These are phyloP conservation scores for Netelia fuscicornis DNA, from an alignment of 2,888 invertebrate species.

Conservation along the genomic window DNA sequence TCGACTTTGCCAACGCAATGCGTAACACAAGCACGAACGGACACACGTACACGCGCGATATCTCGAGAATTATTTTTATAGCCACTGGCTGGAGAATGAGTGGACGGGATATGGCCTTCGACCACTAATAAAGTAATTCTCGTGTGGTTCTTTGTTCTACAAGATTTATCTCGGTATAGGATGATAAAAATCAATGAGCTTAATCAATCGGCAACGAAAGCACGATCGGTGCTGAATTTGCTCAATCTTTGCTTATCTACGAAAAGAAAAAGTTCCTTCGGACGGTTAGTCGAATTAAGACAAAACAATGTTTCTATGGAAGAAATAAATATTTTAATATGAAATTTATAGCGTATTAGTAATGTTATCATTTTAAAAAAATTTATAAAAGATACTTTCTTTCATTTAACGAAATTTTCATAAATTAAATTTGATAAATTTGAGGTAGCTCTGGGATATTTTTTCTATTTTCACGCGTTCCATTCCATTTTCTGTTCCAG, in stretches of 20 bases:
- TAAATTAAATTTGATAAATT: too few relatives aligned
- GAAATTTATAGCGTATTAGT: not conserved
- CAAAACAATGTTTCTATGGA: not conserved
- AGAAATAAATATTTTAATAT: not conserved
- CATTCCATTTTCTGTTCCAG: too few relatives aligned
- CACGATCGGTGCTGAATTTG: slow-evolving; percentile 44
- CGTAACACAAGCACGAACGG: slow-evolving; percentile 5
- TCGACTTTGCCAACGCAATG: slow-evolving; percentile 41
- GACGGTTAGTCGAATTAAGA: not conserved
- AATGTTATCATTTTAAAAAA: not conserved
- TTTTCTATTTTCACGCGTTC: too few relatives aligned
- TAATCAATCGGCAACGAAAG: slow-evolving; percentile 50
- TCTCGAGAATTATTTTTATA: slow-evolving; percentile 63
- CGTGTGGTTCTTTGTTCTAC: slow-evolving; percentile 39
- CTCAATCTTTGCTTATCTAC: not conserved
- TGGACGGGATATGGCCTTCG: slow-evolving; percentile 51
- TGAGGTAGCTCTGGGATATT: too few relatives aligned
- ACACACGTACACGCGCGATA: slow-evolving; percentile 2
- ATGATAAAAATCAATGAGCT: slow-evolving; percentile 53
- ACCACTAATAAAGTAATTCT: slow-evolving; percentile 66
- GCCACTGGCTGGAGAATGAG: slow-evolving; percentile 37
- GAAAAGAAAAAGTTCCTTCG: not conserved
- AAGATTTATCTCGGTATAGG: slow-evolving; percentile 13
- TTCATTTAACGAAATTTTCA: too few relatives aligned
- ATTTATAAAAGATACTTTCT: too few relatives aligned